Percentiles rank a stretch among this genome's conserved stretches.
These are phyloP conservation scores for Coreoperca whiteheadi DNA, from an alignment of 2,113 vertebrate species.

Conservation along the genomic window DNA sequence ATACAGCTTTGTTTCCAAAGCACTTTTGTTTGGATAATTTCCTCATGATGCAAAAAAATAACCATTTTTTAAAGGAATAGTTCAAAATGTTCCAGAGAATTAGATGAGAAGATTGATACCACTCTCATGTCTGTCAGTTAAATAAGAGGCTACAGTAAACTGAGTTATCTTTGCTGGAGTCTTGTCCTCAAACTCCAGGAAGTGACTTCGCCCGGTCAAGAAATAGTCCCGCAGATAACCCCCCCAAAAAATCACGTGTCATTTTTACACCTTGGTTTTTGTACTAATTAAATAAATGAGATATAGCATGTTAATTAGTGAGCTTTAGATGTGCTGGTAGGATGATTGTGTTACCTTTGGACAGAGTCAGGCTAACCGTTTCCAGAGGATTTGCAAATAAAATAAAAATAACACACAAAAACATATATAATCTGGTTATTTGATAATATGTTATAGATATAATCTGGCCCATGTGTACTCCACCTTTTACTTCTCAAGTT, in stretches of 20 bases:
- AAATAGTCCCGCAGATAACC: background rate
- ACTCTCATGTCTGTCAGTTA: background rate
- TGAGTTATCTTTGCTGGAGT: background rate
- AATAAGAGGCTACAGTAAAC: background rate
- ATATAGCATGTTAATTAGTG: background rate
- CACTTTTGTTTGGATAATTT: background rate
- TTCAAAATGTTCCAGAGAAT: background rate
- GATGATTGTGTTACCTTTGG: background rate
- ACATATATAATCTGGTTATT: background rate
- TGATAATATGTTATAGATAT: background rate
- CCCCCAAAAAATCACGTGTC: background rate
- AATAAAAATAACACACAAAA: background rate
- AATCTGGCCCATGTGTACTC: background rate
- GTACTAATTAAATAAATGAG: background rate
- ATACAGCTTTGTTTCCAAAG: constrained; percentile 8
- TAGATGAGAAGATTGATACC: background rate
- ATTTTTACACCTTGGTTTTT: background rate
- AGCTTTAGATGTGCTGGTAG: background rate
- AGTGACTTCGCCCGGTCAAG: background rate
- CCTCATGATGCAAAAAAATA: background rate
- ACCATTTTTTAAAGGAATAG: too few species aligned
- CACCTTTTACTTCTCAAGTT: constrained; percentile 14
- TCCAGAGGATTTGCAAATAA: background rate
- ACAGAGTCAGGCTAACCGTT: background rate
- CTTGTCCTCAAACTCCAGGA: background rate